Percentiles rank a stretch among this genome's conserved stretches.
phyloP scores from a whole-genome alignment of 2,888 invertebrate species.

The Xylocampa areola region DNA sequence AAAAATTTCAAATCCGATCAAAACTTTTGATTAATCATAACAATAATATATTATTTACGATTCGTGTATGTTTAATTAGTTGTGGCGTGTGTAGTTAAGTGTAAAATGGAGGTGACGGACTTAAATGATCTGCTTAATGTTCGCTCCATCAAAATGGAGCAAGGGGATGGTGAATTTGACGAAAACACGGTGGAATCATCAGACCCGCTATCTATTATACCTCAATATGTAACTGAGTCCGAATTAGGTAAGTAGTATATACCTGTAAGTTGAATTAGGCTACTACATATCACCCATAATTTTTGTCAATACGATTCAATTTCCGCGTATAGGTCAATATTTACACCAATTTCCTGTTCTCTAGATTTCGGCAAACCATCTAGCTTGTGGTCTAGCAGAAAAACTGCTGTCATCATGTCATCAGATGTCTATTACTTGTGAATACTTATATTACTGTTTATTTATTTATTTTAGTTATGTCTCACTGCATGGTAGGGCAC shows the following conservation, averaged over 20 bases:
- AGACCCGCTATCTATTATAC: slow-evolving; percentile 80
- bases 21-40: slow-evolving; percentile 59
- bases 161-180: slow-evolving; percentile 72
- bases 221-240: slow-evolving; percentile 85
- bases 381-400: too few species aligned
- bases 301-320: slow-evolving; percentile 7
- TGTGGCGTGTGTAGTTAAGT: slow-evolving; percentile 20
- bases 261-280: not conserved
- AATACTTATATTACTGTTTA: too few species aligned
- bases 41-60: slow-evolving; percentile 18
- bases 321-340: too few species aligned
- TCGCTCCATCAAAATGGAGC: slow-evolving; percentile 84
- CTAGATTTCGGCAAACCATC: too few species aligned
- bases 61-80: not conserved
- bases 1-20: slow-evolving; percentile 73
- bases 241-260: slow-evolving; percentile 86
- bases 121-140: slow-evolving; percentile 82
- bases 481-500: too few species aligned
- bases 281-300: slow-evolving; percentile 7
- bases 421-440: too few species aligned
- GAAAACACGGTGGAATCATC: slow-evolving; percentile 72
- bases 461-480: too few species aligned
- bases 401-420: too few species aligned
- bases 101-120: slow-evolving; percentile 82
- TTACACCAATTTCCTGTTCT: too few species aligned